Evolutionary conservation across 2,113 vertebrate species (phyloP), one percentile per base, ranked within the genome.

Genomic region (Zosterops lateralis): DNA sequence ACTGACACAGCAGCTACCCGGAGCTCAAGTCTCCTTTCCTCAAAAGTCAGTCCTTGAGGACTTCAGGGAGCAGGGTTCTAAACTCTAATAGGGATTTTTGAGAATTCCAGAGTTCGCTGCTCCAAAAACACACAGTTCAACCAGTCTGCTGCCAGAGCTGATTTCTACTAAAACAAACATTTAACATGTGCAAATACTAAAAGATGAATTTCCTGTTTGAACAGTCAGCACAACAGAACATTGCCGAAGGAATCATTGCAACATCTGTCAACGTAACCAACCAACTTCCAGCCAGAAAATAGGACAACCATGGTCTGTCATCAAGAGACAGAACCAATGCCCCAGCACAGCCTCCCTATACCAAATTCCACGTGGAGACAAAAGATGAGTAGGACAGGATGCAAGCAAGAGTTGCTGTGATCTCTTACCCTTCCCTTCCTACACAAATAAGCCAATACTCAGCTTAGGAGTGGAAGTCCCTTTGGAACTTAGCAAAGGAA

Each of bases 141-240:
- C 91, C 94, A 94, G 94, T n/a, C 92, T 79, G 77, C 87, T 94
- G 77, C 87, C 84, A 89, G 87, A 93, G 79, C 62, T 2, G 4
- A 78, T 84, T 93, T 87, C 89, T 91, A 92, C 92, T 95, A 96
- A 96, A 92, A 88, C 72, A 94, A 96, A 96, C 93, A 96, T 73
- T 88, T 54, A 90, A 96, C 96, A 96, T 95, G 95, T 96, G 95
- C 88, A 96, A 96, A 96, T 88, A 93, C 92, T 96, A 96, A 96
- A 94, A 95, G 93, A 94, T 94, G 88, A 93, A 95, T 95, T 96
- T 96, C 96, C 96, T 95, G 95, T 96, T 96, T 96, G 93, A 96
- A 96, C 87, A 95, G 96, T 96, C 93, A 95, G 96, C 95, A 95
- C 80, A 81, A 93, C 76, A 92, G 68, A 89, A 56, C 53, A 91